A percentile compares a stretch with the other conserved stretches of the same genome.
These are phyloP conservation scores for Bufo bufo DNA, from an alignment of 2,113 vertebrate species.

Conservation along the genomic window DNA sequence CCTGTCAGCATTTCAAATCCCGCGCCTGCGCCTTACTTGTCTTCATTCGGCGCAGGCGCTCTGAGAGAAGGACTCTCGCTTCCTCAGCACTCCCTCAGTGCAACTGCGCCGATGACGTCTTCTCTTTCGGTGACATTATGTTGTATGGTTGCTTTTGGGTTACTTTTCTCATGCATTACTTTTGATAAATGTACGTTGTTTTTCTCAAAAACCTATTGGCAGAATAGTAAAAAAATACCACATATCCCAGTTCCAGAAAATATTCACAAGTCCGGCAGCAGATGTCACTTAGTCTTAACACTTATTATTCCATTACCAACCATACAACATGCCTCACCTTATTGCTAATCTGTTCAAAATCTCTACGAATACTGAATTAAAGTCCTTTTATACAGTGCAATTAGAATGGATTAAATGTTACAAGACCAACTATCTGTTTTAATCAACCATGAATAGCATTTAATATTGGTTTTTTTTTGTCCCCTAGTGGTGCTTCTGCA, in stretches of 20 bases:
- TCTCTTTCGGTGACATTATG: too few relatives aligned
- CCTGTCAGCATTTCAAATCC: too few relatives aligned
- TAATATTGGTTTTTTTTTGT: not conserved
- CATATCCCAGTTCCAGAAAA: slow-evolving; percentile 23
- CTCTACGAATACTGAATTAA: slow-evolving; percentile 20
- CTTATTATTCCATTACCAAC: slow-evolving; percentile 44
- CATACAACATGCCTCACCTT: slow-evolving; percentile 24
- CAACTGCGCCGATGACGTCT: too few relatives aligned
- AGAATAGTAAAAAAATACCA: not conserved
- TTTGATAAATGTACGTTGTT: not conserved
- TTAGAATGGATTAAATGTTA: slow-evolving; percentile 10
- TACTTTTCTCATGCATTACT: not conserved
- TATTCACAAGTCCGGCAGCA: slow-evolving; percentile 22
- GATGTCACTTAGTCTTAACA: slow-evolving; percentile 39
- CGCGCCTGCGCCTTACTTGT: too few relatives aligned
- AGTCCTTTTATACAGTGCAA: slow-evolving; percentile 24
- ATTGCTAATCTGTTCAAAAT: slow-evolving; percentile 36
- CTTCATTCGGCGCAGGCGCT: too few relatives aligned
- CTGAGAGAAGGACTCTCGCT: too few relatives aligned
- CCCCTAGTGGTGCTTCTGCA: not conserved
- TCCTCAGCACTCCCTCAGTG: too few relatives aligned
- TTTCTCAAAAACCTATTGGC: not conserved
- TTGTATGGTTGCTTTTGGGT: too few relatives aligned
- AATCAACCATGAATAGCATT: not conserved
- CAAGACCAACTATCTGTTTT: slow-evolving; percentile 17